phyloP scores from a whole-genome alignment of 2,888 invertebrate species.

The Drosophila subsilvestris region DNA sequence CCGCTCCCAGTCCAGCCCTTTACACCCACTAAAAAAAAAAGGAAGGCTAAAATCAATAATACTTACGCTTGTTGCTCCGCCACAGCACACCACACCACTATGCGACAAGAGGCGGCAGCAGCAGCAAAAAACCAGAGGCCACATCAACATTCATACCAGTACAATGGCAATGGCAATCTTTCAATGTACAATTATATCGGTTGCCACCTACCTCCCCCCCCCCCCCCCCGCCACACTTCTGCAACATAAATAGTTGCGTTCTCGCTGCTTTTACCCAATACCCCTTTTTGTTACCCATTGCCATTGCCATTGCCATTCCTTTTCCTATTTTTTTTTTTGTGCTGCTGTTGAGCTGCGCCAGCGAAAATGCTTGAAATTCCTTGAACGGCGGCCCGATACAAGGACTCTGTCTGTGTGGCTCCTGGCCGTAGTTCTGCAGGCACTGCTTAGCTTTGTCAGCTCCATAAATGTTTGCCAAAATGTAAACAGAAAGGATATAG shows the following conservation, averaged over 20 bases:
- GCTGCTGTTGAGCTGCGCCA: conserved; percentile 41
- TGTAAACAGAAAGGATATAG: conserved; percentile 45
- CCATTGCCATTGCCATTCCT: neutral
- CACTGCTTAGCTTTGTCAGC: conserved; percentile 44
- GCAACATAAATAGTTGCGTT: conserved; percentile 78
- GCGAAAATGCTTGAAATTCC: conserved; percentile 73
- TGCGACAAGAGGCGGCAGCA: neutral
- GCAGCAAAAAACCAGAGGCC: conserved; percentile 14
- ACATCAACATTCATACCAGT: conserved; percentile 14
- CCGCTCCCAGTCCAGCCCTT: neutral
- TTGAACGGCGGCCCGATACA: conserved; percentile 47
- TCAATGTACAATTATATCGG: conserved; percentile 77
- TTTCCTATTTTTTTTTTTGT: conserved; percentile 18
- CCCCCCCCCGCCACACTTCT: conserved; percentile 33
- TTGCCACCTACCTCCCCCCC: conserved; percentile 35
- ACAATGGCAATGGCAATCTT: conserved; percentile 53
- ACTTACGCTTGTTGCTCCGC: conserved; percentile 74
- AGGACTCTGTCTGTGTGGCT: neutral
- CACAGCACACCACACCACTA: neutral
- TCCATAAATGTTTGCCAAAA: conserved; percentile 68
- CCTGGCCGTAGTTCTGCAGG: neutral
- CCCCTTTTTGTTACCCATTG: neutral
- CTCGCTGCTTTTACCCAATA: neutral
- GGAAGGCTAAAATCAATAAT: conserved; percentile 82
- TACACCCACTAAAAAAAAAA: conserved; percentile 24